Evolutionary conservation across 1,140 invertebrate genomes (phyloP), one percentile per base, ranked within the genome.

Genomic region (Bombus pyrosoma): DNA sequence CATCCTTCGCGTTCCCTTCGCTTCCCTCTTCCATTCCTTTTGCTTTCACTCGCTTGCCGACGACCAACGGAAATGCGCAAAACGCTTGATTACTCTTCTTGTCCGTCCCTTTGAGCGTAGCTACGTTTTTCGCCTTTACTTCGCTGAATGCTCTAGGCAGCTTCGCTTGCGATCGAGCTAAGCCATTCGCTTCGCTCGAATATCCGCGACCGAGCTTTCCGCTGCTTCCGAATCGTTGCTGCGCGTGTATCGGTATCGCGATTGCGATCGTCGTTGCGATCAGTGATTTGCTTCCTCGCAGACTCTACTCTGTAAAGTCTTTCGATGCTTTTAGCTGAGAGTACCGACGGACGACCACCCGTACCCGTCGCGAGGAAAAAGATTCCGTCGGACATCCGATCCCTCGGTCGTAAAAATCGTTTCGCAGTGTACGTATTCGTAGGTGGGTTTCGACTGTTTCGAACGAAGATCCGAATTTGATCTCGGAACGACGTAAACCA

Each of bases 1-100:
- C 28, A 4, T 9, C 3, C 41, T 25, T 18, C 18, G 0, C 47
- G 47, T 6, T n/a, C 6, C 32, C 32, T 9, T 66, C 37, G 62
- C 15, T 18, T 1, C 66, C 25, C 10, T 18, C 12, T 37, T 32
- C 53, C 8, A 3, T 18, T 34, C 72, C 53, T 34, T 53, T 47
- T 72, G n/a, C 53, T n/a, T 64, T 79, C 74, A 32, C 41, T 41
- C 73, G 62, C 43, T 77, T 82, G 66, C 43, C 79, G 10, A 53
- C 57, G 39, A 43, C 22, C 57, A 53, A 71, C 28, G 32, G 37
- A 47, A 66, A 78, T 73, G 84, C 62, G 37, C 73, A 57, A 87
- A 75, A 83, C 18, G 68, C 37, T 87, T 86, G 82, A 87, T 87
- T 86, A 82, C 86, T 79, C 34, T 25, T 86, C 59, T 43, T 77